phyloP scores from a whole-genome alignment of 2,797 vertebrate genomes.

The Alectoris magna region DNA sequence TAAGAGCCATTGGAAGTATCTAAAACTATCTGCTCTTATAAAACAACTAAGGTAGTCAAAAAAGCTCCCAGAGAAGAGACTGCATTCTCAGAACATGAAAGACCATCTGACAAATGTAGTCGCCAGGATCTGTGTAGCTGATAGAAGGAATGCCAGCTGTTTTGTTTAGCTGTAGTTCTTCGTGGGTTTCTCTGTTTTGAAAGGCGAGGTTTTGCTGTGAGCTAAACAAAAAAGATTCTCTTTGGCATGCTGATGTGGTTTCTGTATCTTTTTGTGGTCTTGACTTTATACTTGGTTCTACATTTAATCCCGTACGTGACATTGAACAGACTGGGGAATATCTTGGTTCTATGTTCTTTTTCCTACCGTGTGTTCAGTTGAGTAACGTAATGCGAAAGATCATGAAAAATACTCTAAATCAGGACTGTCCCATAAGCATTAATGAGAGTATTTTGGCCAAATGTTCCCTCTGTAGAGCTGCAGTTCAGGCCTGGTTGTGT shows the following conservation, averaged over 20 bases:
- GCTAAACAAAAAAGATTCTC: background rate
- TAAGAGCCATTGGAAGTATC: background rate
- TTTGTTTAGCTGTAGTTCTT: background rate
- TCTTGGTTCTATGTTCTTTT: background rate
- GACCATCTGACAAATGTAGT: background rate
- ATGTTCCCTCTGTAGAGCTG: background rate
- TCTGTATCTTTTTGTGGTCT: background rate
- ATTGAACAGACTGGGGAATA: background rate
- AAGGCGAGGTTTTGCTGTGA: background rate
- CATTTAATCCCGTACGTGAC: background rate
- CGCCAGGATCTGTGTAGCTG: background rate
- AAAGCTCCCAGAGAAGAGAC: background rate
- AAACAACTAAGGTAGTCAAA: background rate
- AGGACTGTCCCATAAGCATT: background rate
- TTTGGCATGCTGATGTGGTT: background rate
- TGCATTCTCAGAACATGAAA: accelerated
- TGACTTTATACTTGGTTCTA: background rate
- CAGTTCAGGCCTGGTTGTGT: background rate
- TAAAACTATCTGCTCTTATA: accelerated
- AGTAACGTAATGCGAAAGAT: background rate
- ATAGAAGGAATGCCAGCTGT: background rate
- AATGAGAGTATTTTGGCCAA: background rate
- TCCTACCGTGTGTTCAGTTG: background rate
- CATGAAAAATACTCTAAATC: background rate
- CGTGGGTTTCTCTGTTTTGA: background rate